Evolutionary conservation across 1,140 invertebrate species (phyloP), one percentile per base, ranked within the genome.

Genomic region (Venustaconcha ellipsiformis): DNA sequence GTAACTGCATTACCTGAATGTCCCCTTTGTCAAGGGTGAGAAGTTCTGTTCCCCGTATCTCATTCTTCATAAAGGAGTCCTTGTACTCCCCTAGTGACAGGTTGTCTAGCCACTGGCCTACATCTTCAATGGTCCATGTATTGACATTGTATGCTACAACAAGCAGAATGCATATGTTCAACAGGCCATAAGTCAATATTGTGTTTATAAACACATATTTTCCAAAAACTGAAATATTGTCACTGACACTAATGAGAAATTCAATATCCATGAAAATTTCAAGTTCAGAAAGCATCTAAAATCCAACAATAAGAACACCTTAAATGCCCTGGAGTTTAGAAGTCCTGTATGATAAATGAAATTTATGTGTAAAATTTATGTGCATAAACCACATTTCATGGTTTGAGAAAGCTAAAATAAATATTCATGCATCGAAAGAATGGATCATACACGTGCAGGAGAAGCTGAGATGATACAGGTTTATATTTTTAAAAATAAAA

Each of bases 11-110:
- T 74, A 90, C 89, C 84, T 91, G 91, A 20, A 92, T 84, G 82
- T 92, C 91, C 66, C 90, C 85, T 68, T 97, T 91, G 6, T 96
- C 96, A 65, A 99, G 90, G 14, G 94, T 93, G 0, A 98, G 90
- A 15, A 99, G 91, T 87, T 99, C 97, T 30, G 94, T 92, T 8
- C 97, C 97, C 58, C 95, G 93, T 78, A 99, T 96, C 89, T 99
- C 97, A 88, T 99, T 95, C 23, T 93, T 93, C 3, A 94, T 91
- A 85, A 99, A 99, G 64, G 93, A 94, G 1, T 92, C 81, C 69
- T 87, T 87, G 88, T 99, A 98, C 86, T 99, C 96, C 8, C 92
- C 92, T 14, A 99, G 92, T 77, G 96, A 95, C 67, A 99, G 90
- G 2, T 94, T 94, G 73, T 96, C 95, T 67, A 99, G 90, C 97